Evolutionary conservation across 2,888 invertebrate genomes (phyloP), one percentile per base, ranked within the genome.

Genomic region (Drosophila tripunctata): DNA sequence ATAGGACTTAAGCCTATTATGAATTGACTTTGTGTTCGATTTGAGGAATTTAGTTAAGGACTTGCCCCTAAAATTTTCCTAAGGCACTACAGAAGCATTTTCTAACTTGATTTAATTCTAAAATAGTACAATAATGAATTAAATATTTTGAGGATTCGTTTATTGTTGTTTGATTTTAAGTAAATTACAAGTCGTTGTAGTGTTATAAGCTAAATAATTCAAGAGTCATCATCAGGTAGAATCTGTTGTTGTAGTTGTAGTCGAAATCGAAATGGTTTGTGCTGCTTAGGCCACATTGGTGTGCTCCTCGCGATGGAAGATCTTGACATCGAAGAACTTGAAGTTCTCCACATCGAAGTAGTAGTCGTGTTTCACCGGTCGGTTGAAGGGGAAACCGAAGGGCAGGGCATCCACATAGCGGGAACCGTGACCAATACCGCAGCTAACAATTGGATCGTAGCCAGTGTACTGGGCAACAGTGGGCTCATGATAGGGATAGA

Each of bases 341-440:
- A 94, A 93, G 92, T 96, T 95, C 4, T 94, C 93, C 21, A 94
- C 93, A 80, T 93, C 92, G 92, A 94, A 95, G 78, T 92, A 92
- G 48, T 91, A 91, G 31, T 93, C 92, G 54, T 89, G 89, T 41
- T 93, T 92, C 76, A 95, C 93, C 7, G 93, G 92, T 68, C 95
- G 94, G 89, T 96, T 95, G 89, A 96, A 93, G 76, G 96, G 96
- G 92, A 94, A 96, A 52, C 95, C 95, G 82, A 94, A 92, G 47
- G 95, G 93, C 90, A 93, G 93, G 63, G 68, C 38, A 57, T 90
- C 90, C 17, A 90, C 72, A 45, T 79, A 90, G 40, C 92, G 90
- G 60, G 92, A 91, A 2, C 93, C 92, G 15, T 91, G 89, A 3
- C 92, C 93, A 24, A 92, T 79, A 19, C 93, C 93, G 62, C 93